Evolutionary conservation across 2,113 vertebrate species (phyloP).

Genomic region (Ciconia stormi): DNA sequence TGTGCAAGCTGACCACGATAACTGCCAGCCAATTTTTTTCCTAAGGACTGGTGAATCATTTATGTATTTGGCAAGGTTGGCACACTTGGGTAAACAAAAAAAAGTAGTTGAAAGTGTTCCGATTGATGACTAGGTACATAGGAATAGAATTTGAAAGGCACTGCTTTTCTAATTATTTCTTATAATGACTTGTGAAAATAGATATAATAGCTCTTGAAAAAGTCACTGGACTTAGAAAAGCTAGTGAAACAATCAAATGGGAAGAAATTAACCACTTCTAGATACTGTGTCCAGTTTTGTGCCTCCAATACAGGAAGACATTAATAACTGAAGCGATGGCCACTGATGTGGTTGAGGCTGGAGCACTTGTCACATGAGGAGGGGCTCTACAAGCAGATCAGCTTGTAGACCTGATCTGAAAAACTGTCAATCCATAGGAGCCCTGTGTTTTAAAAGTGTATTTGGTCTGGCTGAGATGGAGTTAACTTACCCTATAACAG

Average conservation of each 20-base stretch:
- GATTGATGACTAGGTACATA: background rate
- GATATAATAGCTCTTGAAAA: background rate
- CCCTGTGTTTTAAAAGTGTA: background rate
- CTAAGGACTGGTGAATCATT: background rate
- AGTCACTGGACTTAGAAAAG: background rate
- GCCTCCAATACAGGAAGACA: background rate
- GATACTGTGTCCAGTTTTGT: background rate
- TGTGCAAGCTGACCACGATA: background rate
- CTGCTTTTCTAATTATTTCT: background rate
- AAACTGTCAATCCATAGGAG: background rate
- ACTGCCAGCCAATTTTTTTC: background rate
- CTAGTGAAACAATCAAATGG: background rate
- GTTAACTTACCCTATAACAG: background rate
- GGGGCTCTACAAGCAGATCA: background rate
- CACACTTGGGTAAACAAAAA: background rate
- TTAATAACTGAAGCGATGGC: background rate
- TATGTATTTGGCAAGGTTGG: background rate
- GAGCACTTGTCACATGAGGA: background rate
- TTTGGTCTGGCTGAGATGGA: background rate
- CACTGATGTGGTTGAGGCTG: accelerated
- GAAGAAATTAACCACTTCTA: background rate
- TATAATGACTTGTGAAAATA: background rate
- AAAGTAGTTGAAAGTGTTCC: background rate
- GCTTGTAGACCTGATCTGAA: background rate
- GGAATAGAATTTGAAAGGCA: background rate